phyloP scores from a whole-genome alignment of 30 jellyfish, hydroid and myxozoan genomes.

The Hydractinia symbiolongicarpus region DNA sequence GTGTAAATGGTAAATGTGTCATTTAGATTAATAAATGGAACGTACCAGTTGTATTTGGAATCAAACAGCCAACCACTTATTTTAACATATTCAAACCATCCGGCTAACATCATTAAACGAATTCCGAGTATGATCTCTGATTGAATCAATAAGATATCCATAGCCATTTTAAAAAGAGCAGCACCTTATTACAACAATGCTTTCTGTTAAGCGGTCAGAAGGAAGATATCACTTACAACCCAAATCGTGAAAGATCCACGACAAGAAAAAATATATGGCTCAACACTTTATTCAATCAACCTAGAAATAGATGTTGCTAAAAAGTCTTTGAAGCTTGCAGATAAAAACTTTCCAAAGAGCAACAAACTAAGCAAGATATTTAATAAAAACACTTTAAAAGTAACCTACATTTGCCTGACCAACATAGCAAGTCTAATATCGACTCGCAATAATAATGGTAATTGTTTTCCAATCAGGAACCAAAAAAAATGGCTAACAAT shows the following conservation, averaged over 20 bases:
- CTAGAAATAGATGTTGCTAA: not conserved
- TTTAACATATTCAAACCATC: constrained; percentile 2
- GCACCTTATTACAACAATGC: not conserved
- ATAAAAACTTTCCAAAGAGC: not conserved
- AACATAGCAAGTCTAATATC: too few relatives aligned
- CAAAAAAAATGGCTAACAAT: too few relatives aligned
- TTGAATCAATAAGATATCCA: not conserved
- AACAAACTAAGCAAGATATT: too few relatives aligned
- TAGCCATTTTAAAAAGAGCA: not conserved
- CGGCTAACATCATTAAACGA: not conserved
- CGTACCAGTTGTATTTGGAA: constrained; percentile 6
- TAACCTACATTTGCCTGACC: constrained; percentile 2
- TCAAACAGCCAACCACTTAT: not conserved
- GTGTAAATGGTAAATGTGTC: not conserved
- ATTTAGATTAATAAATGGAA: not conserved
- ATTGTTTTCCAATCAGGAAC: too few relatives aligned
- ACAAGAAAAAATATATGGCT: not conserved
- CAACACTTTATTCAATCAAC: not conserved
- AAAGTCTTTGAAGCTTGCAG: not conserved
- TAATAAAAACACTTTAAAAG: not conserved
- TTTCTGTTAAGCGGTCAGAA: not conserved
- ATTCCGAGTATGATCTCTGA: constrained; percentile 2
- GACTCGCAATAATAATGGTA: too few relatives aligned
- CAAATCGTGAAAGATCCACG: too few relatives aligned
- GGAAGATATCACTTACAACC: not conserved